Conservation (phyloP, 2,113 vertebrate species). For the Erythrolamprus reginae region DNA sequence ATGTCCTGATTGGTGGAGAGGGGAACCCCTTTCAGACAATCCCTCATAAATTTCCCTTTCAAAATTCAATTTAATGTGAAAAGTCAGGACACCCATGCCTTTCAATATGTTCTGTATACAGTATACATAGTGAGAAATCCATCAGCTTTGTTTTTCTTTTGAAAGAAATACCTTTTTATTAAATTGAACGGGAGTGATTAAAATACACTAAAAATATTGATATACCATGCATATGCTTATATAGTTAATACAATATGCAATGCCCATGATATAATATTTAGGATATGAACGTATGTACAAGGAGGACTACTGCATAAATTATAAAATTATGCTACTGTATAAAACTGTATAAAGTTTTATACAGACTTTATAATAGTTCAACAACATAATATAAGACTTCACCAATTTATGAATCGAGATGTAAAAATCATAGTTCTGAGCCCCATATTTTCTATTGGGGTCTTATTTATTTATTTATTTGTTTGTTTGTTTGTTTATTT, state of each 20-base stretch:
- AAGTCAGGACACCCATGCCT: neutral
- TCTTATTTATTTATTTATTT: too few species aligned
- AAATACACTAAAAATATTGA: neutral
- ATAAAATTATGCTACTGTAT: too few species aligned
- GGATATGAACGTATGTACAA: neutral
- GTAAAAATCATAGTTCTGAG: neutral
- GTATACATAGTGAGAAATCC: neutral
- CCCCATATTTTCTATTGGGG: rapidly evolving
- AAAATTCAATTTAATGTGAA: neutral
- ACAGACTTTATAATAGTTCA: neutral
- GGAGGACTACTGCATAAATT: neutral
- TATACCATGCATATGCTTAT: neutral
- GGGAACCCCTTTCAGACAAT: neutral
- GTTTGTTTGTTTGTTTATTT: too few species aligned
- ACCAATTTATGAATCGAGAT: neutral
- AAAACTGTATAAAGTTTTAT: neutral
- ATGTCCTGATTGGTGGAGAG: neutral
- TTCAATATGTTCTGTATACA: too few species aligned
- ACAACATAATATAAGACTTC: neutral
- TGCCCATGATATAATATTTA: neutral
- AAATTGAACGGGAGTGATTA: neutral
- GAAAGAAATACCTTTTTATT: neutral
- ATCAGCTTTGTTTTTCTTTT: neutral
- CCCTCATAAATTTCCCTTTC: neutral
- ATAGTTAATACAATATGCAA: neutral